Evolutionary conservation across 2,888 invertebrate genomes (phyloP).

Genomic region (Acronicta aceris): DNA sequence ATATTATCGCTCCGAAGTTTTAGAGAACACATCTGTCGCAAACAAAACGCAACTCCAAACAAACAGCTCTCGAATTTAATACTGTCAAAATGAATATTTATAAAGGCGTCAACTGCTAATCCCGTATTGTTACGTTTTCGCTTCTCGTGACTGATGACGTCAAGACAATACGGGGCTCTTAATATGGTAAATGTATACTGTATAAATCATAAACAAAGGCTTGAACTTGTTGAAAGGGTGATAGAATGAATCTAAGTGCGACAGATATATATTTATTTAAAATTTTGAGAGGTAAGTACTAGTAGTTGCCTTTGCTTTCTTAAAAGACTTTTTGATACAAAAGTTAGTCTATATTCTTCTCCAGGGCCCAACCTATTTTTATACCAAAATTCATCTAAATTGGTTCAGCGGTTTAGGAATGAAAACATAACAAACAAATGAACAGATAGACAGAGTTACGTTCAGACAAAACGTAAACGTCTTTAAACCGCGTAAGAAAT

Average conservation of each 20-base stretch:
- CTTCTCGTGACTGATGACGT: conserved; percentile 83
- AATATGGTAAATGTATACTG: conserved; percentile 69
- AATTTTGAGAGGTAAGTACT: too few species aligned
- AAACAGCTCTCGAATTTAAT: conserved; percentile 78
- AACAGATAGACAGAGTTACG: too few species aligned
- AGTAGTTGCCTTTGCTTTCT: too few species aligned
- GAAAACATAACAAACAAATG: too few species aligned
- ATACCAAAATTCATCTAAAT: too few species aligned
- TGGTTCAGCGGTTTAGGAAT: too few species aligned
- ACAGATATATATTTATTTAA: background rate
- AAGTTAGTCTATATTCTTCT: too few species aligned
- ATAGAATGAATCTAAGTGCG: background rate
- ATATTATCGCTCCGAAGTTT: conserved; percentile 41
- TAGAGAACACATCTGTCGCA: conserved; percentile 80
- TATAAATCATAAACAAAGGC: conserved; percentile 16
- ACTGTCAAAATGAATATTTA: conserved; percentile 86
- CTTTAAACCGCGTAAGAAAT: too few species aligned
- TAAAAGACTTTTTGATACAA: background rate
- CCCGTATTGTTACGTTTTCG: conserved; percentile 86
- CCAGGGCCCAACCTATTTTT: too few species aligned
- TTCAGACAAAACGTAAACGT: too few species aligned
- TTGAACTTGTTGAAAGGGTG: background rate
- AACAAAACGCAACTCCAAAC: conserved; percentile 76
- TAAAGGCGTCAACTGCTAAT: conserved; percentile 88
- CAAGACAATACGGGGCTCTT: conserved; percentile 82